phyloP scores from a whole-genome alignment of 2,888 invertebrate species.

The Perizoma flavofasciatum region DNA sequence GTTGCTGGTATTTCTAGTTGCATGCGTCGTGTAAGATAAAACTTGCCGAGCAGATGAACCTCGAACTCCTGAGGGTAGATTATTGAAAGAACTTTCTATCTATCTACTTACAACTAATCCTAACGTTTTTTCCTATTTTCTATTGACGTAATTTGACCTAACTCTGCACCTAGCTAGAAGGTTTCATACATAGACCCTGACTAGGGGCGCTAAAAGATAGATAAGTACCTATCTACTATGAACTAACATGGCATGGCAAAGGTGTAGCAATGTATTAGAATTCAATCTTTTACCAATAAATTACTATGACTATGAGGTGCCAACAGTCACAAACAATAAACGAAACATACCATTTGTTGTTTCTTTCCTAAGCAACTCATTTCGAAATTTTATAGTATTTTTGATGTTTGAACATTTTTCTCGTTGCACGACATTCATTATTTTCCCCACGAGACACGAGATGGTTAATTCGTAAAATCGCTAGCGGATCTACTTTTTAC shows the following conservation, averaged over 20 bases:
- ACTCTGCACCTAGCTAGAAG: too few species aligned
- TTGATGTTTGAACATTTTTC: slow-evolving; percentile 51
- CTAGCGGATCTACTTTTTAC: not conserved
- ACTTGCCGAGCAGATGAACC: slow-evolving; percentile 52
- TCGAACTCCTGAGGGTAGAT: slow-evolving; percentile 57
- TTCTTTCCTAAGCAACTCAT: slow-evolving; percentile 65
- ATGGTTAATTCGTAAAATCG: not conserved
- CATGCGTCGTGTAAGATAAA: slow-evolving; percentile 45
- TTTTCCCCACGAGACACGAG: not conserved
- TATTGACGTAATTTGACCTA: too few species aligned
- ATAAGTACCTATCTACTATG: too few species aligned
- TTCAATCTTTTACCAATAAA: too few species aligned
- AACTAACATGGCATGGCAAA: too few species aligned
- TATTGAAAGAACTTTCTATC: not conserved
- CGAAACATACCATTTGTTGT: slow-evolving; percentile 53
- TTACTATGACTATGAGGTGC: too few species aligned
- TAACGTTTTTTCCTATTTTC: too few species aligned
- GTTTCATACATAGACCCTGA: too few species aligned
- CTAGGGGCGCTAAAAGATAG: too few species aligned
- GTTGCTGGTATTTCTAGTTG: slow-evolving; percentile 46
- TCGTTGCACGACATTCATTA: slow-evolving; percentile 72
- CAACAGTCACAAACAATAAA: too few species aligned
- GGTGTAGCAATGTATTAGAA: too few species aligned
- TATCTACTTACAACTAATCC: too few species aligned
- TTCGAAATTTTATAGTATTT: slow-evolving; percentile 47